These are phyloP conservation scores for Mallotus villosus DNA, from an alignment of 2,797 vertebrate genomes.

Conservation along the genomic window DNA sequence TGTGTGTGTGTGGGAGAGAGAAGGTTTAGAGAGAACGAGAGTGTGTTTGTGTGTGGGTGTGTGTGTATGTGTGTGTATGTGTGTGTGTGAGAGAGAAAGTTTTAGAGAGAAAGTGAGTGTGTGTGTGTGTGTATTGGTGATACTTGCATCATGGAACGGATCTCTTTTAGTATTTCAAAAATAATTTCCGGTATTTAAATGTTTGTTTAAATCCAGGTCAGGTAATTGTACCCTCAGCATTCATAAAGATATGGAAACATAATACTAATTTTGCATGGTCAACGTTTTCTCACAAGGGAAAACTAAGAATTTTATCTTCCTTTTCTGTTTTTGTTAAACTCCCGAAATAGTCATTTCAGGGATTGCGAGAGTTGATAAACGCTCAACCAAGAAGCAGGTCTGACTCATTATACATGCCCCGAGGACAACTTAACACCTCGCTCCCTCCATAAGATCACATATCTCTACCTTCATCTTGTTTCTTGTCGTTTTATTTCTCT, in stretches of 20 bases:
- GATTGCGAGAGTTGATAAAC: not conserved
- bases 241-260: not conserved
- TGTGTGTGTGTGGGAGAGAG: too few relatives aligned
- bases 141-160: too few relatives aligned
- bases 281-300: not conserved
- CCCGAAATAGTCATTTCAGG: not conserved
- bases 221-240: not conserved
- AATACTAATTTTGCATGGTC: not conserved
- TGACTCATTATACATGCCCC: not conserved
- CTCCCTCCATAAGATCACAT: slow-evolving; percentile 32
- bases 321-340: not conserved
- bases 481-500: slow-evolving; percentile 39
- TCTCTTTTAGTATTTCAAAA: too few relatives aligned
- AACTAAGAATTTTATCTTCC: slow-evolving; percentile 1
- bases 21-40: too few relatives aligned
- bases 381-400: not conserved
- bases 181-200: not conserved
- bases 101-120: too few relatives aligned
- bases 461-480: slow-evolving; percentile 31
- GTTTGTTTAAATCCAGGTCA: slow-evolving; percentile 1
- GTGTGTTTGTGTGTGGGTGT: too few relatives aligned
- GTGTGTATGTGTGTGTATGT: too few relatives aligned
- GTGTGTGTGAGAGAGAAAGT: too few relatives aligned
- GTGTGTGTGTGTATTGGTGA: too few relatives aligned
- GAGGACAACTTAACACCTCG: slow-evolving; percentile 45